These are phyloP conservation scores for Palythoa caribaeorum DNA, from an alignment of 92 coral and sea anemone genomes.

Conservation along the genomic window DNA sequence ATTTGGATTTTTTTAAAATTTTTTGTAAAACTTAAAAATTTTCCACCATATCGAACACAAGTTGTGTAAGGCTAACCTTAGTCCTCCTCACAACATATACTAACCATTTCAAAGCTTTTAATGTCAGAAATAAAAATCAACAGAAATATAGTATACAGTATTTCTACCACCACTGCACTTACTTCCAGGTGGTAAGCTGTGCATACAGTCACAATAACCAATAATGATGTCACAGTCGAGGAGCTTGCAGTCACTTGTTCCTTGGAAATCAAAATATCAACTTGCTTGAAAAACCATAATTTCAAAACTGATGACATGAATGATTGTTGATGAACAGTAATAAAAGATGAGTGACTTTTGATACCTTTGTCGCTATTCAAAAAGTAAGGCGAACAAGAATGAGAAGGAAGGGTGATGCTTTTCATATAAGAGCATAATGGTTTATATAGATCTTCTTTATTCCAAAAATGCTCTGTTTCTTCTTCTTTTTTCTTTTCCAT, in stretches of 20 bases:
- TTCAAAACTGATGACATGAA: neutral
- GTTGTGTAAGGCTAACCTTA: too few relatives aligned
- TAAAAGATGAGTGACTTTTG: neutral
- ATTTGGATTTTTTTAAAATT: too few relatives aligned
- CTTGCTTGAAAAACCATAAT: neutral
- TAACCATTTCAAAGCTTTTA: too few relatives aligned
- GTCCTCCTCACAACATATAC: too few relatives aligned
- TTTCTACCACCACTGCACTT: constrained; percentile 2
- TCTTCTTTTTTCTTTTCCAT: constrained; percentile 69
- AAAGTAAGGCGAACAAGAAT: constrained; percentile 50
- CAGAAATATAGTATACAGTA: neutral
- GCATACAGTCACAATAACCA: constrained; percentile 86
- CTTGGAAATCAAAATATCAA: constrained; percentile 2
- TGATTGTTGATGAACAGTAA: neutral
- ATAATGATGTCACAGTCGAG: constrained; percentile 76
- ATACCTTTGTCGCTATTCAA: neutral
- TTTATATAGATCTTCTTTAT: constrained; percentile 74
- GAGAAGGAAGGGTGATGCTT: constrained; percentile 67
- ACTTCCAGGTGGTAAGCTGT: constrained; percentile 86
- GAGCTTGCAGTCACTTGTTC: constrained; percentile 41
- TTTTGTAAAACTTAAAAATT: too few relatives aligned
- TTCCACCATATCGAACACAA: too few relatives aligned
- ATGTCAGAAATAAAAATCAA: neutral
- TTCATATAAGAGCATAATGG: constrained; percentile 77
- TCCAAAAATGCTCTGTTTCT: constrained; percentile 88